These are phyloP conservation scores for Laupala kohalensis DNA, from an alignment of 1,140 invertebrate genomes.

Conservation along the genomic window DNA sequence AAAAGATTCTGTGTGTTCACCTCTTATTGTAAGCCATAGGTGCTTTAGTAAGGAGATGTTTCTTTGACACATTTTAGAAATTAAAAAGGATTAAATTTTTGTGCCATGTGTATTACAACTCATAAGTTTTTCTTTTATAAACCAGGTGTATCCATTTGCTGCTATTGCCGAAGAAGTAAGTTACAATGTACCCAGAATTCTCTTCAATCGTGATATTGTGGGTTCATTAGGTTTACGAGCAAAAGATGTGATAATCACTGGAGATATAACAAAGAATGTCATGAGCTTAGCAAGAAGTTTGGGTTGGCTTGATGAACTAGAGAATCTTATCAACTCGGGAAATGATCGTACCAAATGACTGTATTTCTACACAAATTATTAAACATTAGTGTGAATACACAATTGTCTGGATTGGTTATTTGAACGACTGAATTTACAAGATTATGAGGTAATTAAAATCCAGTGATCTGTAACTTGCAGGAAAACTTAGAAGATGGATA, in stretches of 20 bases:
- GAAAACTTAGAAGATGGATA: no score
- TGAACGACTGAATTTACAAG: no score
- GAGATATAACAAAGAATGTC: constrained; percentile 9
- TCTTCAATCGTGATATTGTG: constrained; percentile 9
- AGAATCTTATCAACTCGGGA: no score
- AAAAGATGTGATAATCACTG: constrained; percentile 6
- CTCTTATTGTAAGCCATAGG: background rate
- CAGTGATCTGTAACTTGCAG: no score
- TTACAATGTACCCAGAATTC: constrained; percentile 5
- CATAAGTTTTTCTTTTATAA: background rate
- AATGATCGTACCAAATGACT: no score
- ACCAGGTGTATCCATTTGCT: constrained; percentile 13
- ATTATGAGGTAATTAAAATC: no score
- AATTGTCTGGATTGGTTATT: no score
- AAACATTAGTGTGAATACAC: no score
- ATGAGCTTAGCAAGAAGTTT: background rate
- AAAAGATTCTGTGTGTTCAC: background rate
- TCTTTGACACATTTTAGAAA: background rate
- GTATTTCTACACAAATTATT: no score
- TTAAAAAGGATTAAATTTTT: background rate
- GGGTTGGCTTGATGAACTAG: constrained; percentile 6
- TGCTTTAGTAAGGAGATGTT: background rate
- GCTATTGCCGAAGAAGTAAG: constrained; percentile 9
- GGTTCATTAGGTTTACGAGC: constrained; percentile 10
- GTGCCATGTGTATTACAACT: background rate